These are phyloP conservation scores for Ceyx melanurus DNA, from an alignment of 2,113 vertebrate genomes.

Conservation along the genomic window DNA sequence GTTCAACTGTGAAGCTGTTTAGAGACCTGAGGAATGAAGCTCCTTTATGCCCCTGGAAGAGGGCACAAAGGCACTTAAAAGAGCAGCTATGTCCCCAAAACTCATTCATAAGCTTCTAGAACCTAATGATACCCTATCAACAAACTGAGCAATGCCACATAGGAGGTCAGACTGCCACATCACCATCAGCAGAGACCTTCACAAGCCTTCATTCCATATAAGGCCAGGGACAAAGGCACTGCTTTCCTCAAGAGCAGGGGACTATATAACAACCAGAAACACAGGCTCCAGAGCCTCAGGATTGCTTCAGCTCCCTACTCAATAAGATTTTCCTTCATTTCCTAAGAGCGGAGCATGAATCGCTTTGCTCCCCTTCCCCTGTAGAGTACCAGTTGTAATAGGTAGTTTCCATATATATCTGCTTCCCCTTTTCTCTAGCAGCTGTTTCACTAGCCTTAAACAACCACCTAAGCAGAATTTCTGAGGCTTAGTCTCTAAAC, in stretches of 20 bases:
- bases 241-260: not conserved
- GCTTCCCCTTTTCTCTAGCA: conserved; percentile 2
- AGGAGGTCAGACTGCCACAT: not conserved
- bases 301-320: not conserved
- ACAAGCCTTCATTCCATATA: not conserved
- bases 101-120: not conserved
- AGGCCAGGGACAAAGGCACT: not conserved
- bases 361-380: not conserved
- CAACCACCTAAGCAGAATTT: not conserved
- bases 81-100: not conserved
- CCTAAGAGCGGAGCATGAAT: not conserved
- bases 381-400: not conserved
- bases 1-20: not conserved
- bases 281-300: not conserved
- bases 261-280: not conserved
- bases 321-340: not conserved
- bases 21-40: not conserved
- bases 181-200: not conserved
- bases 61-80: not conserved
- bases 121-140: not conserved
- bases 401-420: not conserved
- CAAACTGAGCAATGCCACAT: not conserved
- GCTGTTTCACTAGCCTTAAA: not conserved
- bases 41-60: not conserved
- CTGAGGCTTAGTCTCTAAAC: not conserved